These are phyloP conservation scores for Lepidonotus clava DNA, from an alignment of 2,888 invertebrate genomes.

Conservation along the genomic window DNA sequence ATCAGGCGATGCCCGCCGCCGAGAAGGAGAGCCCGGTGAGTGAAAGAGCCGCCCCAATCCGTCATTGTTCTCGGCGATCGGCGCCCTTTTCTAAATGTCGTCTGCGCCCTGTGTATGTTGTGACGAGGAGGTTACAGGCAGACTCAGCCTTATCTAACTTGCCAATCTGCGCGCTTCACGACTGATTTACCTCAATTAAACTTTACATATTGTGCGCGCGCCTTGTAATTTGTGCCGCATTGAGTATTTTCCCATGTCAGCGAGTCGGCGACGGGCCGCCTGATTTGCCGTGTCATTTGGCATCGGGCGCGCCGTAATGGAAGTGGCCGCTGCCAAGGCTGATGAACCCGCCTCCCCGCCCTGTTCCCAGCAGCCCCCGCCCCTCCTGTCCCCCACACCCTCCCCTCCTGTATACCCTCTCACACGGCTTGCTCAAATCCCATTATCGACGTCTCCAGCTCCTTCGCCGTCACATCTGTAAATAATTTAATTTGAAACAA, in stretches of 20 bases:
- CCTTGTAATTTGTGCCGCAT: constrained; percentile 52
- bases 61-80: no score
- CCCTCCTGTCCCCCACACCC: neutral
- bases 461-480: constrained; percentile 36
- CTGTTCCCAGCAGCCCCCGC: neutral
- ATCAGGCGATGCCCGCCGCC: constrained; percentile 18
- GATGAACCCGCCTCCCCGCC: neutral
- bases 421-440: neutral
- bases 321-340: constrained; percentile 14
- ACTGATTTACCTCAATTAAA: constrained; percentile 54
- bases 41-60: no score
- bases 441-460: neutral
- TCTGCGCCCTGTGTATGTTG: no score
- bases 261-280: neutral
- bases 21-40: neutral
- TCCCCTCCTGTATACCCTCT: neutral
- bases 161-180: constrained; percentile 48
- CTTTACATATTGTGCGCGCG: constrained; percentile 51
- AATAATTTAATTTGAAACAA: constrained; percentile 52
- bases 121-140: no score
- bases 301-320: constrained; percentile 49
- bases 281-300: constrained; percentile 54
- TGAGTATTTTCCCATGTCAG: constrained; percentile 52
- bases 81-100: no score
- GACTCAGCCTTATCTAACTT: constrained; percentile 52